Conservation (phyloP, 1,140 invertebrate species). For the Pseudomyrmex pallidus region DNA sequence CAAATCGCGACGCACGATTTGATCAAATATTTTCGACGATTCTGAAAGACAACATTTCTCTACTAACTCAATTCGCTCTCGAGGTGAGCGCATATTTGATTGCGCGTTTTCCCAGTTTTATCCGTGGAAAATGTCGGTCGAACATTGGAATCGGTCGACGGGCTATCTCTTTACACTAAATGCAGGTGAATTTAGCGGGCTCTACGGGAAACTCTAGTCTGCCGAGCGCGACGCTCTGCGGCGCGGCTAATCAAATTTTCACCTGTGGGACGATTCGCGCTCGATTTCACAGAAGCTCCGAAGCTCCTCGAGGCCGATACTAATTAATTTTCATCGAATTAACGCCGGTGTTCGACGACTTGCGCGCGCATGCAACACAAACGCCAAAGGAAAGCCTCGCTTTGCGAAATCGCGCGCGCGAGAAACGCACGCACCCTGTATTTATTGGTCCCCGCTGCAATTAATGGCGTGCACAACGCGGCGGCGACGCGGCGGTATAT, state of each 20-base stretch:
- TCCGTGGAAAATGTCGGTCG: too few relatives aligned
- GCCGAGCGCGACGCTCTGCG: slow-evolving; percentile 53
- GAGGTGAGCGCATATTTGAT: too few relatives aligned
- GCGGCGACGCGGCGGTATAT: background rate
- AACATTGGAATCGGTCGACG: background rate
- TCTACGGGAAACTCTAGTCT: slow-evolving; percentile 36
- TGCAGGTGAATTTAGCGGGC: background rate
- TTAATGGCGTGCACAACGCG: slow-evolving; percentile 32
- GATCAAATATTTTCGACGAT: too few relatives aligned
- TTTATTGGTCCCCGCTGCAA: slow-evolving; percentile 54
- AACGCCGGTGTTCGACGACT: slow-evolving; percentile 56
- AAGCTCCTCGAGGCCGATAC: slow-evolving; percentile 57
- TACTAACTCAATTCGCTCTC: too few relatives aligned
- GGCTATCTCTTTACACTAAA: background rate
- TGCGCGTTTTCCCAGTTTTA: too few relatives aligned
- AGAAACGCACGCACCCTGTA: slow-evolving; percentile 39
- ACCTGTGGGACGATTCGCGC: slow-evolving; percentile 66
- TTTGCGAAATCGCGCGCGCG: slow-evolving; percentile 32
- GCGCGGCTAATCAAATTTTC: slow-evolving; percentile 73
- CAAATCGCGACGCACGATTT: too few relatives aligned
- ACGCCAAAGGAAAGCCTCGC: slow-evolving; percentile 54
- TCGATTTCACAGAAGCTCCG: slow-evolving; percentile 68
- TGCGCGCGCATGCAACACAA: slow-evolving; percentile 8
- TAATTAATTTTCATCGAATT: slow-evolving; percentile 76
- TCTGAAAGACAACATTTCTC: too few relatives aligned